phyloP scores from a whole-genome alignment of 1,140 invertebrate species.

The Lepidotrigona ventralis region DNA sequence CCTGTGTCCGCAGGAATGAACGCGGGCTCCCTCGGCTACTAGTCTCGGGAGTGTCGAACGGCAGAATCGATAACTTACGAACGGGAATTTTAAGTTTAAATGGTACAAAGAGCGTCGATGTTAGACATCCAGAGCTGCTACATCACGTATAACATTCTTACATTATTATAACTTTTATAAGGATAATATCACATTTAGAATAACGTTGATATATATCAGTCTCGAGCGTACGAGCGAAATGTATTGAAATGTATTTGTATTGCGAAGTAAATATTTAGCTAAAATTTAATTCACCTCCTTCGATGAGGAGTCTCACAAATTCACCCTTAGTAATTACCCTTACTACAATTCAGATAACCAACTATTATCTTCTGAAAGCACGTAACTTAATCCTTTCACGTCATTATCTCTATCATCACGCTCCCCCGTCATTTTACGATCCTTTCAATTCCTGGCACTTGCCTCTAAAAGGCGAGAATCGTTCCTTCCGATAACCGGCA shows the following conservation, averaged over 20 bases:
- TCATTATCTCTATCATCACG: not conserved
- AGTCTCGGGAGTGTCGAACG: not conserved
- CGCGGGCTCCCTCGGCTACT: too few species aligned
- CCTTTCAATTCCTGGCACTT: not conserved
- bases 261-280: too few species aligned
- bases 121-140: not conserved
- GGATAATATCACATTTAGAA: too few species aligned
- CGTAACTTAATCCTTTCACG: not conserved
- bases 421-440: not conserved
- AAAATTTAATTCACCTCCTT: too few species aligned
- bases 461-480: rapidly evolving
- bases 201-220: too few species aligned
- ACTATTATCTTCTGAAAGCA: not conserved
- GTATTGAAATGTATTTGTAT: too few species aligned
- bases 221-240: too few species aligned
- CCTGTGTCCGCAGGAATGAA: conserved; percentile 6
- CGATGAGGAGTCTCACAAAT: too few species aligned
- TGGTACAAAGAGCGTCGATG: conserved; percentile 28
- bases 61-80: conserved; percentile 54
- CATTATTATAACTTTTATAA: too few species aligned
- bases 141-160: too few species aligned
- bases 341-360: not conserved
- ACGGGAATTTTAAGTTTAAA: conserved; percentile 44
- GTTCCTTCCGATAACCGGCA: too few species aligned
- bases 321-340: too few species aligned